A percentile compares a stretch with the other conserved stretches of the same genome.
phyloP scores from a whole-genome alignment of 2,888 invertebrate genomes.

The Frankliniella fusca region DNA sequence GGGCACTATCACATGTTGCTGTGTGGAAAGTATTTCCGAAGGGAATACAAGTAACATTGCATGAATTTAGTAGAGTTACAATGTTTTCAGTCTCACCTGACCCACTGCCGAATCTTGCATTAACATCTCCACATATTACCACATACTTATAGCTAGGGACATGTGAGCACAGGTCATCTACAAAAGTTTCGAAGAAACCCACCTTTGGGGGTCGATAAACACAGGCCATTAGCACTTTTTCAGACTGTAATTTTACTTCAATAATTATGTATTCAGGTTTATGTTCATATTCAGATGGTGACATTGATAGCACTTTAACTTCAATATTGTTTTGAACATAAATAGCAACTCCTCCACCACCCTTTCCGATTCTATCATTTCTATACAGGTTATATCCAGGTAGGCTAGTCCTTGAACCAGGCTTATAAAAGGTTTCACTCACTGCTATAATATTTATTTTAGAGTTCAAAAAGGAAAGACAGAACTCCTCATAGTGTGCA shows the following conservation, averaged over 20 bases:
- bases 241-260: not conserved
- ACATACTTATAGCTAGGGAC: not conserved
- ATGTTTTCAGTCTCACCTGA: not conserved
- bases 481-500: not conserved
- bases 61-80: not conserved
- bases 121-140: not conserved
- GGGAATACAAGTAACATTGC: not conserved
- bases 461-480: not conserved
- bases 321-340: not conserved
- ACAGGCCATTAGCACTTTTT: not conserved
- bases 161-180: not conserved
- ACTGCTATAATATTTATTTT: not conserved
- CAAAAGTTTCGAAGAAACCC: not conserved
- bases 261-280: not conserved
- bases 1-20: no score
- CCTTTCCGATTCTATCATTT: not conserved
- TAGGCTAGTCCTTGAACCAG: not conserved
- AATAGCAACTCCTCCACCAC: not conserved
- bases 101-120: not conserved
- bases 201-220: not conserved
- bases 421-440: no score
- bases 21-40: not conserved
- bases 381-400: not conserved
- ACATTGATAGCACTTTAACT: not conserved
- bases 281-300: not conserved